These are phyloP conservation scores for Panthera uncia DNA, from an alignment of 2,113 vertebrate genomes.

Conservation along the genomic window DNA sequence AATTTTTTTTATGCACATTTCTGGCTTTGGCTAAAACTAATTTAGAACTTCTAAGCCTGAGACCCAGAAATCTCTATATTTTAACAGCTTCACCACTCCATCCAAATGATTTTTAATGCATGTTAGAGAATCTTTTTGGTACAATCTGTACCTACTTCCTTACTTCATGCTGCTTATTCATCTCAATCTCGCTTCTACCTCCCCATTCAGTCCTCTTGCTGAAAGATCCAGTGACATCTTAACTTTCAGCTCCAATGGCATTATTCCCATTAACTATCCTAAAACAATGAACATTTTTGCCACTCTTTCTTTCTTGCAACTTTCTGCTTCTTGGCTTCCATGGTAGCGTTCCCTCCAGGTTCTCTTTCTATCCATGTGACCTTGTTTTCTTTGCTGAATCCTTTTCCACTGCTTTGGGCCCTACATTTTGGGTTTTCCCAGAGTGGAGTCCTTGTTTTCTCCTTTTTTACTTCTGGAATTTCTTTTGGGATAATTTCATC, in stretches of 20 bases:
- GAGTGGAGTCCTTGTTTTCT: not conserved
- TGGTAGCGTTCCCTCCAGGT: not conserved
- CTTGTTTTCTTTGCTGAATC: not conserved
- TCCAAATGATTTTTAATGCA: not conserved
- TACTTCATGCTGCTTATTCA: not conserved
- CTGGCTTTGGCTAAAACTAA: not conserved
- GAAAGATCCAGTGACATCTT: not conserved
- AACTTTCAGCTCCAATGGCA: conserved; percentile 6
- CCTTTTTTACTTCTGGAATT: not conserved
- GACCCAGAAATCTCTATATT: not conserved
- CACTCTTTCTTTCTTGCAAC: not conserved
- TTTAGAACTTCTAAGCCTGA: not conserved
- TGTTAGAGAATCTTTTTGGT: too few relatives aligned
- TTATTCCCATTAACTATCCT: not conserved
- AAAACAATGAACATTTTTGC: not conserved
- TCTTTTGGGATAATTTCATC: not conserved
- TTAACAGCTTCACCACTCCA: not conserved
- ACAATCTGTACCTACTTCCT: not conserved
- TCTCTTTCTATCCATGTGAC: not conserved
- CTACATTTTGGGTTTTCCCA: not conserved
- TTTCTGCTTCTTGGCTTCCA: not conserved
- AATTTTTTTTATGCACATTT: not conserved
- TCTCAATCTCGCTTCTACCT: not conserved
- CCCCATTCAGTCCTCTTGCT: not conserved
- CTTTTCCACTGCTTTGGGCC: not conserved